These are phyloP conservation scores for Xiphydria camelus DNA, from an alignment of 2,888 invertebrate genomes.

Conservation along the genomic window DNA sequence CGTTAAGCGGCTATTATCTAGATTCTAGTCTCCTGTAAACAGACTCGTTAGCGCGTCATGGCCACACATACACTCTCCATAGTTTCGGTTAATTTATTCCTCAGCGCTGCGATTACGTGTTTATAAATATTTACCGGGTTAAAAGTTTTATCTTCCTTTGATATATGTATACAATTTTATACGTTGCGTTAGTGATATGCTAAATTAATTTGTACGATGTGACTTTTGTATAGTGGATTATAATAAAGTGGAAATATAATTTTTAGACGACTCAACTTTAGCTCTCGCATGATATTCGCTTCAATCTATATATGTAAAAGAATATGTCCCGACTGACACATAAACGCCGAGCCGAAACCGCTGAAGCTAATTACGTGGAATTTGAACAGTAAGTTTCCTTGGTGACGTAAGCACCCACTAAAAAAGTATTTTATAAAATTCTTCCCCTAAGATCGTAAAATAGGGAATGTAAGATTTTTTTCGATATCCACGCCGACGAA, in stretches of 20 bases:
- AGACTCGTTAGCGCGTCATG: conserved; percentile 16
- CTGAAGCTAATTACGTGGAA: too few species aligned
- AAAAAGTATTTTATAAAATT: too few species aligned
- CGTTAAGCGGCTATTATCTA: conserved; percentile 31
- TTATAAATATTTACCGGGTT: conserved; percentile 29
- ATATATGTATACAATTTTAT: conserved; percentile 35
- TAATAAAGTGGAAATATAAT: conserved; percentile 18
- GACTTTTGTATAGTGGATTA: conserved; percentile 30
- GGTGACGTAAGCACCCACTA: too few species aligned
- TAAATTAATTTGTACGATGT: conserved; percentile 27
- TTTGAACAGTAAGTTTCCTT: too few species aligned
- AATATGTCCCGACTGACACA: too few species aligned
- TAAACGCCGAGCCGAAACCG: too few species aligned
- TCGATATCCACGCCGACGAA: too few species aligned
- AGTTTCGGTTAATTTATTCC: conserved; percentile 28
- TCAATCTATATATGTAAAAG: too few species aligned
- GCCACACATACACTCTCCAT: too few species aligned
- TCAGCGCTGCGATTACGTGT: conserved; percentile 25
- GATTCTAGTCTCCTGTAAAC: conserved; percentile 49
- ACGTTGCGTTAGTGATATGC: conserved; percentile 26
- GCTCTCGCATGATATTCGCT: background rate
- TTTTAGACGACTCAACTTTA: background rate
- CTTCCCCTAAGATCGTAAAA: too few species aligned
- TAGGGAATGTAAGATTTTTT: too few species aligned
- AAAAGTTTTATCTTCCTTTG: conserved; percentile 17